Percentiles rank a stretch among this genome's conserved stretches.
Conservation (phyloP, 2,888 invertebrate genomes). For the Eupithecia dodoneata region DNA sequence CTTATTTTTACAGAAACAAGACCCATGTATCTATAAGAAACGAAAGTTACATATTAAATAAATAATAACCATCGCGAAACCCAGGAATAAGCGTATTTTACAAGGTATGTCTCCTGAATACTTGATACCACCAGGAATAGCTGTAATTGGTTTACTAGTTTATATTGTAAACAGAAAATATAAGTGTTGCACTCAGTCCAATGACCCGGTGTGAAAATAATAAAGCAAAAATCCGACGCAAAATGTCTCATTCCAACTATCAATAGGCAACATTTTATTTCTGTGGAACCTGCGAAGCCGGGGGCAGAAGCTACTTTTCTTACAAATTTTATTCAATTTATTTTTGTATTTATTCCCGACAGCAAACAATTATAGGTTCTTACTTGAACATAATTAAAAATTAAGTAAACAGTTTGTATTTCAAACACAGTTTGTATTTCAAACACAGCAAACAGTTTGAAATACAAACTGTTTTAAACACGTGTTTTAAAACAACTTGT, state of each 20-base stretch:
- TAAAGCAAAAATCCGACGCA: not conserved
- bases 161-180: constrained; percentile 1
- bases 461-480: too few species aligned
- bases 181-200: not conserved
- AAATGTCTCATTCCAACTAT: not conserved
- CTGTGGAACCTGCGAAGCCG: too few species aligned
- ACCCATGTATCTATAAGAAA: too few species aligned
- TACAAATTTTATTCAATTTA: not conserved
- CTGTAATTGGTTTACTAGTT: not conserved
- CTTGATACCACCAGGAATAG: not conserved
- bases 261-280: not conserved
- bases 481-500: too few species aligned
- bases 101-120: not conserved
- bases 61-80: not conserved
- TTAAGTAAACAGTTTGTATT: too few species aligned
- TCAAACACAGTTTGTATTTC: too few species aligned
- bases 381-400: too few species aligned
- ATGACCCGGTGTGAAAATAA: not conserved
- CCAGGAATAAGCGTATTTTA: not conserved
- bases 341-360: too few species aligned
- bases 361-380: too few species aligned
- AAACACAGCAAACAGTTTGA: too few species aligned
- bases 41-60: too few species aligned
- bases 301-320: too few species aligned
- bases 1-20: not conserved